Evolutionary conservation across 2,797 vertebrate species (phyloP).

Genomic region (Epinephelus malabaricus): DNA sequence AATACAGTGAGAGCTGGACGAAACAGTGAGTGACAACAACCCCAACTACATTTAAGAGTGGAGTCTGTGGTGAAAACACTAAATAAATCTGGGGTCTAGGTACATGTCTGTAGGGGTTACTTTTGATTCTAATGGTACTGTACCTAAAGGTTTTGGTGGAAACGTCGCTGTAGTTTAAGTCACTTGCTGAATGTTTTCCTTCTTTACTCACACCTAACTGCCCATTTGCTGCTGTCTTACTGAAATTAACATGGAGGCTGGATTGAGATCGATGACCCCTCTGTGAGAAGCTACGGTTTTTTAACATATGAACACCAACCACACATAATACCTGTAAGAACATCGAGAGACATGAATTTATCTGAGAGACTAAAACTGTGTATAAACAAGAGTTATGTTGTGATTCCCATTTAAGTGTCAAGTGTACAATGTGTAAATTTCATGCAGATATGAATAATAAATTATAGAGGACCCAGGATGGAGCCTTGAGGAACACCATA

Average conservation of each 20-base stretch:
- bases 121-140: too few relatives aligned
- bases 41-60: too few relatives aligned
- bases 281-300: not conserved
- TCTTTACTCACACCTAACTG: slow-evolving; percentile 44
- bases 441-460: not conserved
- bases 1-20: too few relatives aligned
- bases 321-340: not conserved
- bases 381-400: not conserved
- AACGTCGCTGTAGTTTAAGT: not conserved
- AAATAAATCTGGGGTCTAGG: too few relatives aligned
- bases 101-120: too few relatives aligned
- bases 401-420: not conserved
- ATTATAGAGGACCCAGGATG: not conserved
- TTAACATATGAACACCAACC: slow-evolving; percentile 3
- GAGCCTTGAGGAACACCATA: slow-evolving; percentile 3
- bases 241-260: slow-evolving; percentile 50
- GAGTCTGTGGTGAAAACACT: too few relatives aligned
- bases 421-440: not conserved
- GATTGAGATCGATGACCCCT: slow-evolving; percentile 42
- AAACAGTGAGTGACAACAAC: too few relatives aligned
- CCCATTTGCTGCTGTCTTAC: slow-evolving; percentile 47
- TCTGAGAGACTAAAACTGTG: not conserved
- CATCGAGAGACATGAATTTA: not conserved
- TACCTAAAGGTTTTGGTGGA: too few relatives aligned
- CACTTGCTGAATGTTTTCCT: slow-evolving; percentile 16